These are phyloP conservation scores for Teinopalpus imperialis DNA, from an alignment of 2,888 invertebrate species.

Conservation along the genomic window DNA sequence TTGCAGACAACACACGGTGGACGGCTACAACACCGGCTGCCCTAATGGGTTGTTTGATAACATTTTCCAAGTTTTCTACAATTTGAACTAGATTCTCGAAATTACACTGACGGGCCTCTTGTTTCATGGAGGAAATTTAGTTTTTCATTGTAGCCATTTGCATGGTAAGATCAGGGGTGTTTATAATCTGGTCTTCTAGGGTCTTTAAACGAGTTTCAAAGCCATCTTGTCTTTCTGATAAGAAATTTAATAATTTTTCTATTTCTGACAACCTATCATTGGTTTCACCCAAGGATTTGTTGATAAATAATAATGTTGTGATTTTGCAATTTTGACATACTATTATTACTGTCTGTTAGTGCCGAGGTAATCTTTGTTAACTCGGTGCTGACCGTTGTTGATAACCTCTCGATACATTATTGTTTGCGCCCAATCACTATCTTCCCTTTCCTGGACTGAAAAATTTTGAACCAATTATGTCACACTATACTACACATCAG, in stretches of 20 bases:
- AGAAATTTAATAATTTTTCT: constrained; percentile 10
- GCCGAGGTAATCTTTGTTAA: background rate
- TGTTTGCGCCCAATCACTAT: constrained; percentile 4
- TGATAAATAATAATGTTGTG: constrained; percentile 1
- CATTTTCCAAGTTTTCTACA: background rate
- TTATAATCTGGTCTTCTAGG: background rate
- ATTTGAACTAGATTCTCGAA: constrained; percentile 1
- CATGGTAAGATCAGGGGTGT: background rate
- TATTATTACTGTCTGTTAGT: background rate
- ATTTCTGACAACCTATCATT: constrained; percentile 8
- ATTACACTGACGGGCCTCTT: constrained; percentile 13
- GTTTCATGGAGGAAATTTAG: constrained; percentile 9
- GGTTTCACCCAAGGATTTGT: background rate
- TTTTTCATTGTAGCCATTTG: background rate
- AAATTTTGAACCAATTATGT: no score
- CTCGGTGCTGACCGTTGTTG: no score
- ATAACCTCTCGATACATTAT: background rate
- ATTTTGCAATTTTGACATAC: background rate
- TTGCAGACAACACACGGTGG: background rate
- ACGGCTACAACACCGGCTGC: background rate
- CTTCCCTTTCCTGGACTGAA: no score
- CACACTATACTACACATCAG: no score
- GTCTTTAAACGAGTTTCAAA: constrained; percentile 9
- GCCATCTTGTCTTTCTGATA: constrained; percentile 10
- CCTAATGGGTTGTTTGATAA: constrained; percentile 5